phyloP scores from a whole-genome alignment of 2,888 invertebrate genomes.

The Spicauda simplicius region DNA sequence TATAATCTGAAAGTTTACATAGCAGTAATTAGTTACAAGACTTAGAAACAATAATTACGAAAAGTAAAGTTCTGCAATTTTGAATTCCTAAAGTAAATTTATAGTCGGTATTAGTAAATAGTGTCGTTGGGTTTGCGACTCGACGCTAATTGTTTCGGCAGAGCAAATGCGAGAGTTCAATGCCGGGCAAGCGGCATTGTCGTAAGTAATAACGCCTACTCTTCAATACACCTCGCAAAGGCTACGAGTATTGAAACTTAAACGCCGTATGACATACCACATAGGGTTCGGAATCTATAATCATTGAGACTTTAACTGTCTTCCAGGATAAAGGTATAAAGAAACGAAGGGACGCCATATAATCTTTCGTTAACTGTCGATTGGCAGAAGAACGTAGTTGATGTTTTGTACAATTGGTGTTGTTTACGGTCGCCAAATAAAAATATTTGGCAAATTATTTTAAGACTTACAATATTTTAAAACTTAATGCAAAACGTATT shows the following conservation, averaged over 20 bases:
- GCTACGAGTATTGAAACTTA: constrained; percentile 10
- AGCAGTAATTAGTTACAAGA: no score
- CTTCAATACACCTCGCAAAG: constrained; percentile 11
- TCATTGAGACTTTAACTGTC: background rate
- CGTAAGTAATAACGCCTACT: constrained; percentile 37
- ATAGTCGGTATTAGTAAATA: constrained; percentile 10
- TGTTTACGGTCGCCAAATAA: no score
- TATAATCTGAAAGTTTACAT: background rate
- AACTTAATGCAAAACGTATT: no score
- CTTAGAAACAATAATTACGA: no score
- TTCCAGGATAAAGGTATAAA: constrained; percentile 3
- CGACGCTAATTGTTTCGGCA: constrained; percentile 78
- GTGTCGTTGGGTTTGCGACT: constrained; percentile 62
- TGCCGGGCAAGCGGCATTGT: constrained; percentile 73
- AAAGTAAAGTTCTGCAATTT: no score
- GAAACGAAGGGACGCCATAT: background rate
- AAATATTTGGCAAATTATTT: background rate
- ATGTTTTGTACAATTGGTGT: background rate
- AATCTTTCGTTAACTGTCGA: background rate
- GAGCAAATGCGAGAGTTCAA: constrained; percentile 80
- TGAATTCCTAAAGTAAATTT: background rate
- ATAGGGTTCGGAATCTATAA: constrained; percentile 1
- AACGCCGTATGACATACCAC: background rate
- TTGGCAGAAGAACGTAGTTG: background rate
- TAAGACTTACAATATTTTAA: no score